Base-by-base conservation (phyloP, 2,113 vertebrate genomes). In the Delphinus delphis region DNA sequence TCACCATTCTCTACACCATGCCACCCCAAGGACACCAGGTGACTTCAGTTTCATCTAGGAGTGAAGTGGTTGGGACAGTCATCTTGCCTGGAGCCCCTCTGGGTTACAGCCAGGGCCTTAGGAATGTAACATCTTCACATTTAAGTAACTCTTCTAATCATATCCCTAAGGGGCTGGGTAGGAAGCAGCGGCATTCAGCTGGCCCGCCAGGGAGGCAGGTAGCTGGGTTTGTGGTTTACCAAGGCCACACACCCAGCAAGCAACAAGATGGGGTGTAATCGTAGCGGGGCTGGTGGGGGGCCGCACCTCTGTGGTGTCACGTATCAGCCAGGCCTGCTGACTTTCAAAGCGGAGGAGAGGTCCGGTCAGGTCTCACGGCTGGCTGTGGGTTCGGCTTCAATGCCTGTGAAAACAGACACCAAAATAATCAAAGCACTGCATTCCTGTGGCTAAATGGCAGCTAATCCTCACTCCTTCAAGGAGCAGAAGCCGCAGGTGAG, bases 171-270 rank as follows among this genome's bases (percentile, higher is more conserved):
- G 91, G 91, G 76, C 58, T 92, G 83, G 63, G 50, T 87, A 79
- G 94, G 97, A 92, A 95, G 91, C 50, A 38, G n/a, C 1, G 8
- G 62, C 88, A 93, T 89, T 84, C 47, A 76, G 90, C 62, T 17
- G 83, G 84, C 31, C 65, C 41, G 79, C 60, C 60, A 12, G 76
- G 4, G 86, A 87, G 89, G 82, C 26, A 0, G 58, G 77, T 47
- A 90, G 86, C 81, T 23, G 4, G 91, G 86, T 80, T 97, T 98
- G 97, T 90, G 98, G 98, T 97, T 98, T 97, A 96, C 98, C 97
- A 73, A 95, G 88, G 93, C 95, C 95, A 93, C 96, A 98, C 91
- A 94, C 83, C 94, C 84, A 33, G 88, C 36, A 13, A 92, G 68
- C 73, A 12, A 44, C 41, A 36, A 90, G 80, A 60, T 31, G 63